These are phyloP conservation scores for Lycaon pictus DNA, from an alignment of 2,113 vertebrate genomes.

Conservation along the genomic window DNA sequence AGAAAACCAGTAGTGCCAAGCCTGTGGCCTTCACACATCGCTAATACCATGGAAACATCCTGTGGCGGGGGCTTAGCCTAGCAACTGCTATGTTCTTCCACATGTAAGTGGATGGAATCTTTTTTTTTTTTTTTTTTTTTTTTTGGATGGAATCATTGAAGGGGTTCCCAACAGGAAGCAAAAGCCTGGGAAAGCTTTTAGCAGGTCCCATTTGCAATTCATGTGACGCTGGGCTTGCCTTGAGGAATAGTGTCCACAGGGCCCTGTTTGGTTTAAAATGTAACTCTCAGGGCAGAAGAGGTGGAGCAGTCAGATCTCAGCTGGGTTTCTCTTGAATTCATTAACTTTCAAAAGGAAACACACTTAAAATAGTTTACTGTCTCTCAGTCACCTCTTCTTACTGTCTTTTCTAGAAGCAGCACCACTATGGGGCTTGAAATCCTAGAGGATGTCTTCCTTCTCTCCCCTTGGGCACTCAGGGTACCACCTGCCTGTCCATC, in stretches of 20 bases:
- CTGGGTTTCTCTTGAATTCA: constrained; percentile 72
- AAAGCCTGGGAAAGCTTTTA: constrained; percentile 74
- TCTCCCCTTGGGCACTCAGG: background rate
- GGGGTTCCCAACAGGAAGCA: constrained; percentile 72
- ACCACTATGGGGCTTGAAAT: background rate
- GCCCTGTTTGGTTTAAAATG: constrained; percentile 77
- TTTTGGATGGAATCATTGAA: constrained; percentile 48
- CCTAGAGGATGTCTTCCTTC: background rate
- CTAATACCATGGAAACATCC: background rate
- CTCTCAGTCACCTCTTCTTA: constrained; percentile 15
- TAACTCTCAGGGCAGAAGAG: constrained; percentile 46
- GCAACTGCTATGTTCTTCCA: constrained; percentile 40
- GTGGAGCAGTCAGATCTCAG: constrained; percentile 65
- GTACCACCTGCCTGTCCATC: background rate
- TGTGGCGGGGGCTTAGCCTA: background rate
- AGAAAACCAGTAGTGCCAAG: background rate
- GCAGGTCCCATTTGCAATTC: constrained; percentile 76
- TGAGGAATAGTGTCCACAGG: background rate
- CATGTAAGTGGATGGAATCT: constrained; percentile 60
- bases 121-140: no score
- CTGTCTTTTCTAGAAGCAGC: background rate
- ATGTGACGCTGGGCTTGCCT: constrained; percentile 64
- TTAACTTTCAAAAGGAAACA: constrained; percentile 75
- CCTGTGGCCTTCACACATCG: background rate
- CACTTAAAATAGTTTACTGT: constrained; percentile 56